Percentiles rank a stretch among this genome's conserved stretches.
phyloP scores from a whole-genome alignment of 2,113 vertebrate genomes.

The Apodemus sylvaticus region DNA sequence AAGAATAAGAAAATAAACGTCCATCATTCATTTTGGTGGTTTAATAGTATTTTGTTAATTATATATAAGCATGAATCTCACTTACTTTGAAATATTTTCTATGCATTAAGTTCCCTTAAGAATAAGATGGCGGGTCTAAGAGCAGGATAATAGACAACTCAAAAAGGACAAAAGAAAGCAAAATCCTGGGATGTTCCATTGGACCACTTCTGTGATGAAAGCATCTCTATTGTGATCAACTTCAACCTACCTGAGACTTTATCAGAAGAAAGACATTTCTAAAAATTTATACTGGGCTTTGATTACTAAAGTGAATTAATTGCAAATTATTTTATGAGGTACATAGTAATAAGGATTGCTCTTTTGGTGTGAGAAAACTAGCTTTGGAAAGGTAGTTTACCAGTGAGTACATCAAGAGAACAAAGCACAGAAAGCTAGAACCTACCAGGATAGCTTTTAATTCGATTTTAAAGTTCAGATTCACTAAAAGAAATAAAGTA shows the following conservation, averaged over 20 bases:
- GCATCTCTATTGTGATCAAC: neutral
- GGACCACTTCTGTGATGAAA: neutral
- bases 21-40: neutral
- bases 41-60: neutral
- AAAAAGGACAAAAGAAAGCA: neutral
- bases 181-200: neutral
- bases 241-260: neutral
- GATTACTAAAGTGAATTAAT: neutral
- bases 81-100: neutral
- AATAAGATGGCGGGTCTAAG: neutral
- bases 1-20: neutral
- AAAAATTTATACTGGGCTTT: neutral
- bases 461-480: neutral
- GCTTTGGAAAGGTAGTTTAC: neutral
- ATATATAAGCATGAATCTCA: neutral
- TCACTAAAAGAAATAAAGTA: neutral
- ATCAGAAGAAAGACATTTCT: neutral
- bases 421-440: neutral
- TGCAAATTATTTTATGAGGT: neutral
- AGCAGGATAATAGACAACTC: neutral
- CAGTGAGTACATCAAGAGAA: neutral
- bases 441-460: neutral
- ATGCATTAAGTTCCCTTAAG: neutral
- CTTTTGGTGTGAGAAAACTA: neutral
- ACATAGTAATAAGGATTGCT: neutral